Evolutionary conservation across 2,888 invertebrate species (phyloP), one percentile per base, ranked within the genome.

Genomic region (Sialis lutaria): DNA sequence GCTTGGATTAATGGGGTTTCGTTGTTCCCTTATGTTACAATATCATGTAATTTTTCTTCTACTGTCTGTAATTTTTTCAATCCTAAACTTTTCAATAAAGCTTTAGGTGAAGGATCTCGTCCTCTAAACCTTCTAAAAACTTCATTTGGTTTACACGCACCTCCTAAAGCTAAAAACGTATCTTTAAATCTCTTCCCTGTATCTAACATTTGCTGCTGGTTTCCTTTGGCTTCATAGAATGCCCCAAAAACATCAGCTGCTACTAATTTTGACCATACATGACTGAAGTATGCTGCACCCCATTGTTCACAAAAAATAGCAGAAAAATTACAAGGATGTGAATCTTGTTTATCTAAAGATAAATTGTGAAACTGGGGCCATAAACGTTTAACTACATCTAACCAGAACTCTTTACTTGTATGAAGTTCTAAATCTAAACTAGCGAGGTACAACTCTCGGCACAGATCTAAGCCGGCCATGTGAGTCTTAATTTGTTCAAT

Each of bases 41-140:
- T 34, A 40, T 40, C 46, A 33, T 32, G 34, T 8, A 42, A 30
- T 32, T 9, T 42, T 8, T 34, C 42, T 31, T 42, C 47, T 6
- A 30, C 30, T 12, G 8, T n/a, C 22, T 34, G 10, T 10, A 47
- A 43, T 52, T 56, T 68, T 49, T 69, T 68, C 50, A 77, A 60
- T 37, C 77, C 75, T 42, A 80, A 67, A 50, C 73, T 74, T 54
- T 73, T 77, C 1, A 92, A 64, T 37, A 92, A 64, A 0, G 90
- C 87, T 58, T 85, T 81, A 0, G 84, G 80, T 2, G 85, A 85
- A 0, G 93, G 93, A 67, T 96, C 93, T 44, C 95, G 74, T 1
- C 95, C 95, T 51, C 90, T 74, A 66, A 95, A 96, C 58, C 82
- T 74, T 48, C 93, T 73, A 66, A 96, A 96, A 6, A 90, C 77